A percentile compares a stretch with the other conserved stretches of the same genome.
These are phyloP conservation scores for Sylvilagus bachmani DNA, from an alignment of 2,113 vertebrate genomes.

Conservation along the genomic window DNA sequence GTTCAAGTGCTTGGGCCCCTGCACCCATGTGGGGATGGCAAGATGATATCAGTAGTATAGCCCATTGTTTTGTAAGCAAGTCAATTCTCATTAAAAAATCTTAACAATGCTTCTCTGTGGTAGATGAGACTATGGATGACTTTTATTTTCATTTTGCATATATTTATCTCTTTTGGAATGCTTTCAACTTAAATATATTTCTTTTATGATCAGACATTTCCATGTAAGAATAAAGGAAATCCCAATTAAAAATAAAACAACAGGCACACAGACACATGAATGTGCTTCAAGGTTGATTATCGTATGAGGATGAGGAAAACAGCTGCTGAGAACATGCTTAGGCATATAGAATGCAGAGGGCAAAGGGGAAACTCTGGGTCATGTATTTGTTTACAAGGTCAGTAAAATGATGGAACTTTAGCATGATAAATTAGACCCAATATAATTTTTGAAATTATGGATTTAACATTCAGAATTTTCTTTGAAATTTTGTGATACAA, in stretches of 20 bases:
- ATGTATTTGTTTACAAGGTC: not conserved
- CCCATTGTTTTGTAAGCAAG: slow-evolving; percentile 12
- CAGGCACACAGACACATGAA: not conserved
- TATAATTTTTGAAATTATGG: slow-evolving; percentile 18
- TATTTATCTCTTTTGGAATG: slow-evolving; percentile 28
- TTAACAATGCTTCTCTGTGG: not conserved
- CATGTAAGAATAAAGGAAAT: not conserved
- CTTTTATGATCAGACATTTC: slow-evolving; percentile 17
- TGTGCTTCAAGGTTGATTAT: not conserved
- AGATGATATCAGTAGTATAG: not conserved
- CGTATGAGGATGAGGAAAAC: not conserved
- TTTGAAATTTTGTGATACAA: slow-evolving; percentile 11
- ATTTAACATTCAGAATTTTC: slow-evolving; percentile 11
- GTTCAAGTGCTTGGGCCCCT: too few relatives aligned
- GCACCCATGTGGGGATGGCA: too few relatives aligned
- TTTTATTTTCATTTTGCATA: slow-evolving; percentile 26
- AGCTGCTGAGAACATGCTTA: not conserved
- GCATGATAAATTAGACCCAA: not conserved
- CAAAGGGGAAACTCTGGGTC: not conserved
- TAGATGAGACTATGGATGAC: not conserved
- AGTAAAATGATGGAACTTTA: slow-evolving; percentile 35
- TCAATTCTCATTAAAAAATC: not conserved
- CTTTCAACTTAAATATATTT: slow-evolving; percentile 5
- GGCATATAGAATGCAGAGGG: not conserved
- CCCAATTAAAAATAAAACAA: not conserved